Evolutionary conservation across 2,797 vertebrate genomes (phyloP).

Genomic region (Parotocinclus haroldoi): DNA sequence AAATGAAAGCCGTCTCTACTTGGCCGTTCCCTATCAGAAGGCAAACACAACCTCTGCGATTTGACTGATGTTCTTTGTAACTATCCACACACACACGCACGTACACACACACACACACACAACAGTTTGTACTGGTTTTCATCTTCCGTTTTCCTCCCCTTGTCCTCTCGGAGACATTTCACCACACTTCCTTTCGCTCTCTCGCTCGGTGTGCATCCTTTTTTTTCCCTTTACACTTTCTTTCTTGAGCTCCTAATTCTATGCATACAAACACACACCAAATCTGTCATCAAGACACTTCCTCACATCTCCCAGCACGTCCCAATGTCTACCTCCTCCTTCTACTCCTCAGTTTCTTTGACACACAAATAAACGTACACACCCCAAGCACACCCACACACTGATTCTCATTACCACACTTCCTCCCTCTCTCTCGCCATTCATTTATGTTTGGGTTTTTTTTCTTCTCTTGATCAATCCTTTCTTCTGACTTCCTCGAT

Average conservation of each 20-base stretch:
- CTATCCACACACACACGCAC: constrained; percentile 36
- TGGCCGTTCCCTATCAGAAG: constrained; percentile 69
- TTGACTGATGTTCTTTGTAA: constrained; percentile 60
- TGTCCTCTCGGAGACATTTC: background rate
- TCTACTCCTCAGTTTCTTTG: background rate
- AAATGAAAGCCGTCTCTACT: constrained; percentile 66
- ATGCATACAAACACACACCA: background rate
- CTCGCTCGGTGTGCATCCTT: background rate
- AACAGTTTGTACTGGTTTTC: constrained; percentile 16
- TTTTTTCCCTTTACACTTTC: constrained; percentile 22
- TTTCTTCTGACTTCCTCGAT: background rate
- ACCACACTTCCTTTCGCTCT: constrained; percentile 3
- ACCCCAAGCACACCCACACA: background rate
- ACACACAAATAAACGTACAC: constrained; percentile 1
- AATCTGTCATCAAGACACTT: constrained; percentile 1
- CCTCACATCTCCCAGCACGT: constrained; percentile 12
- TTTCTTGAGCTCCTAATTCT: background rate
- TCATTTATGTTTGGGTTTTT: background rate
- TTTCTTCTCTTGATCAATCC: background rate
- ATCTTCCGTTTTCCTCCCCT: constrained; percentile 29
- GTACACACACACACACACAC: constrained; percentile 27
- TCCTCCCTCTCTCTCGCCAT: background rate
- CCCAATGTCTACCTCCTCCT: constrained; percentile 3
- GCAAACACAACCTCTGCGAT: constrained; percentile 75
- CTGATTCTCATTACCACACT: background rate